Conservation (phyloP, 1,140 invertebrate genomes). For the Trichoplusia ni region DNA sequence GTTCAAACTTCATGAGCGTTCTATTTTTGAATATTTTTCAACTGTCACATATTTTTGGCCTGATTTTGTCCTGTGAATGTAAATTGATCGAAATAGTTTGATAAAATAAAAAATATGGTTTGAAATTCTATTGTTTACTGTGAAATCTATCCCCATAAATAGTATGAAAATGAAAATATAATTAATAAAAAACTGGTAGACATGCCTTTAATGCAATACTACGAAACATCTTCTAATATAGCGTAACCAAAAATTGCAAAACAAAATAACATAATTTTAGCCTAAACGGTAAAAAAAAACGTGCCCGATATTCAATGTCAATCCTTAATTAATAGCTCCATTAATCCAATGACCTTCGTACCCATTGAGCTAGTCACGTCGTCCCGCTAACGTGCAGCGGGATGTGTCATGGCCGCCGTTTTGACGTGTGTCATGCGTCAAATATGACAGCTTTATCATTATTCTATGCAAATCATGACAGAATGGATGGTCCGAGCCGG, state of each 20-base stretch:
- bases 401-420: neutral
- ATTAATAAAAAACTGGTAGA: too few relatives aligned
- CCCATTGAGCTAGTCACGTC: neutral
- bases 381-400: neutral
- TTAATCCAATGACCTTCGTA: neutral
- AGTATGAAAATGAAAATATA: too few relatives aligned
- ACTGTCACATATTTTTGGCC: neutral
- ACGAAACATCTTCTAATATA: too few relatives aligned
- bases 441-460: slow-evolving; percentile 42
- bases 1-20: slow-evolving; percentile 8
- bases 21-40: neutral
- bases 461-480: slow-evolving; percentile 56
- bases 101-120: too few relatives aligned
- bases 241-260: too few relatives aligned
- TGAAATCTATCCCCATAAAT: too few relatives aligned
- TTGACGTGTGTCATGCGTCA: neutral
- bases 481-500: slow-evolving; percentile 49
- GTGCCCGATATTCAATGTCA: neutral
- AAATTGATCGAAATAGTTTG: slow-evolving; percentile 1
- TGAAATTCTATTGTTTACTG: too few relatives aligned
- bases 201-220: too few relatives aligned
- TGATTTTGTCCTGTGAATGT: neutral
- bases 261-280: too few relatives aligned
- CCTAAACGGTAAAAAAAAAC: too few relatives aligned
- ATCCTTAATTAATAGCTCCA: slow-evolving; percentile 7